phyloP scores from a whole-genome alignment of 2,113 vertebrate genomes.

The Hassar affinis region DNA sequence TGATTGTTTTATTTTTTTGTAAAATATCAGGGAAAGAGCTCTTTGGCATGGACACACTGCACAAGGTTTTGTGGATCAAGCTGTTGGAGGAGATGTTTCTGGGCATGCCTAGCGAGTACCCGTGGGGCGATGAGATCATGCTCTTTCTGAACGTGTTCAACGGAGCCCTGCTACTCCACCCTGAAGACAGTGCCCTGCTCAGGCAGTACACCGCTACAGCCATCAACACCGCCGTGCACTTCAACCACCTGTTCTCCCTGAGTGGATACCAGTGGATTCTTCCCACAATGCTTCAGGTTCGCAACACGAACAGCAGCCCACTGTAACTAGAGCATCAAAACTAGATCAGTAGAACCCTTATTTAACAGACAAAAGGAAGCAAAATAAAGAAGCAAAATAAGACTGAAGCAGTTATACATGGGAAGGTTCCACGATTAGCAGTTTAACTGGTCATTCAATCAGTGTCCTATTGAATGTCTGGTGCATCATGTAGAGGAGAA shows the following conservation, averaged over 20 bases:
- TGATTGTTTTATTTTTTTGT: neutral
- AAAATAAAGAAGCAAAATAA: too few species aligned
- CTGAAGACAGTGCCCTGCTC: slow-evolving; percentile 92
- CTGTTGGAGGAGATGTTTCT: slow-evolving; percentile 99
- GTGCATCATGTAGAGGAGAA: too few species aligned
- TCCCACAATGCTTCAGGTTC: slow-evolving; percentile 95
- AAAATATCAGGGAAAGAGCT: slow-evolving; percentile 86
- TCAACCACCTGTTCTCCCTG: slow-evolving; percentile 98
- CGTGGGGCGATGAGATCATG: slow-evolving; percentile 99
- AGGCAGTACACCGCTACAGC: slow-evolving; percentile 93
- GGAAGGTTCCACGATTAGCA: too few species aligned
- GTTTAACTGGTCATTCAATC: too few species aligned
- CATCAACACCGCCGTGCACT: slow-evolving; percentile 96
- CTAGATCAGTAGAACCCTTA: neutral
- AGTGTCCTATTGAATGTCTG: too few species aligned
- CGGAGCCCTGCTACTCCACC: slow-evolving; percentile 91
- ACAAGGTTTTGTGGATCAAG: slow-evolving; percentile 98
- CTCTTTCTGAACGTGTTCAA: slow-evolving; percentile 97
- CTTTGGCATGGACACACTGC: slow-evolving; percentile 94
- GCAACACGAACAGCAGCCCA: neutral
- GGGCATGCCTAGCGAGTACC: slow-evolving; percentile 98
- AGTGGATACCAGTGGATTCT: slow-evolving; percentile 99
- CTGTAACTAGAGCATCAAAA: neutral
- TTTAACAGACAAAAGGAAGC: too few species aligned
- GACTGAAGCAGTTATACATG: too few species aligned